Conservation (phyloP, 2,113 vertebrate species). For the Echinops telfairi region DNA sequence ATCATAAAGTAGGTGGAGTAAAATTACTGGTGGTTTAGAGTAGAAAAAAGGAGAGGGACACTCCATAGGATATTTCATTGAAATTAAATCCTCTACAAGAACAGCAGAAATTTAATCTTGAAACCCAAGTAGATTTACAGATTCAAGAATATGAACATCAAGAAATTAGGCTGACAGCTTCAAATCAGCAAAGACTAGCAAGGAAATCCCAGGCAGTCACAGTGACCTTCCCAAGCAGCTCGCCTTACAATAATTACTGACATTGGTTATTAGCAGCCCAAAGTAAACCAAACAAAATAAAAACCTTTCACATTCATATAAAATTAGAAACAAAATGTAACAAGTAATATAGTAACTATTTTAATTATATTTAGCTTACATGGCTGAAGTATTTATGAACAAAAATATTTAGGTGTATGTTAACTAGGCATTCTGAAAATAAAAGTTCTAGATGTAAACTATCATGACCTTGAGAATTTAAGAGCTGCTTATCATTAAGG, state of each 20-base stretch:
- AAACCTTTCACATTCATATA: slow-evolving; percentile 68
- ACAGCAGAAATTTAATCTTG: slow-evolving; percentile 36
- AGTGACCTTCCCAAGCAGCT: neutral
- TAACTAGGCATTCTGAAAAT: slow-evolving; percentile 43
- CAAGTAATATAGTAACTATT: slow-evolving; percentile 52
- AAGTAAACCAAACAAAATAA: slow-evolving; percentile 58
- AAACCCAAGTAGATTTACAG: neutral
- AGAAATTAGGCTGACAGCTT: neutral
- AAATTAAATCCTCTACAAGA: slow-evolving; percentile 41
- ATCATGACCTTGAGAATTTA: slow-evolving; percentile 28
- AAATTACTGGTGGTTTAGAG: slow-evolving; percentile 38
- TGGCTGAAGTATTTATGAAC: slow-evolving; percentile 22
- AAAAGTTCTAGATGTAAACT: slow-evolving; percentile 45
- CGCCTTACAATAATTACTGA: neutral
- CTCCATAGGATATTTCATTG: slow-evolving; percentile 36
- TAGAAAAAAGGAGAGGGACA: neutral
- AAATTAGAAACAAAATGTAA: slow-evolving; percentile 61
- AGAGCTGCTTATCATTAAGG: slow-evolving; percentile 84
- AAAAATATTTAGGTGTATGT: neutral
- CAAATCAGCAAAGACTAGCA: neutral
- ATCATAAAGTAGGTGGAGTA: neutral
- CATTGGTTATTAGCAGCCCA: slow-evolving; percentile 66
- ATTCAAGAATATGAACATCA: slow-evolving; percentile 25
- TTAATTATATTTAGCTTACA: slow-evolving; percentile 51
- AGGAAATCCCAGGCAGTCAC: slow-evolving; percentile 6